Conservation (phyloP, 2,113 vertebrate species). For the Pionites leucogaster region DNA sequence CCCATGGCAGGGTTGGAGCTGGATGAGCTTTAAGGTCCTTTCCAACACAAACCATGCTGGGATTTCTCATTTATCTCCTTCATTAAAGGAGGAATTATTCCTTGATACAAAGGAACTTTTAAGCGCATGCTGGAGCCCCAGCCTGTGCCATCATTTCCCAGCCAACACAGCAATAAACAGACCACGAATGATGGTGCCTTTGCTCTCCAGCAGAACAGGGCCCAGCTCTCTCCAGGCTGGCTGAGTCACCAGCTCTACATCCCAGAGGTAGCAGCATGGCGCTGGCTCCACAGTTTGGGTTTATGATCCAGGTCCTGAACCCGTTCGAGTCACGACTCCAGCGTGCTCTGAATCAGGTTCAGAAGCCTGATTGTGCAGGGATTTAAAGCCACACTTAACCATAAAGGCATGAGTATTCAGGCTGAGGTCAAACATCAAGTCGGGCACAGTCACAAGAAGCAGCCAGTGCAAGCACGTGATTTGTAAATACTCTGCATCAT, state of each 20-base stretch:
- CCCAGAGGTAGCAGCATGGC: neutral
- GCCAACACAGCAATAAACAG: neutral
- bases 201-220: neutral
- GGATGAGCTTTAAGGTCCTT: neutral
- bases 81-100: neutral
- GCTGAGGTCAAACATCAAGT: neutral
- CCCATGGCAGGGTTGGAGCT: neutral
- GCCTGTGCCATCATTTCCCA: neutral
- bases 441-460: neutral
- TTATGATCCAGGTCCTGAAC: neutral
- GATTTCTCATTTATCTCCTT: neutral
- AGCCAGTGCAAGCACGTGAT: neutral
- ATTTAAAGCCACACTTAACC: neutral
- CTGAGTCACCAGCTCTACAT: neutral
- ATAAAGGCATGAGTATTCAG: neutral
- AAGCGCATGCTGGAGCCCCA: neutral
- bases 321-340: neutral
- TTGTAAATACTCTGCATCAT: neutral
- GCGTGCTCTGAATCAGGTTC: neutral
- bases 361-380: neutral
- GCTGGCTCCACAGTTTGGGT: neutral
- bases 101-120: neutral
- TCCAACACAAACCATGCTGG: neutral
- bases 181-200: accelerated
- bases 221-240: neutral